Base-by-base conservation (phyloP, 2,888 invertebrate species). In the Pollenia amentaria region DNA sequence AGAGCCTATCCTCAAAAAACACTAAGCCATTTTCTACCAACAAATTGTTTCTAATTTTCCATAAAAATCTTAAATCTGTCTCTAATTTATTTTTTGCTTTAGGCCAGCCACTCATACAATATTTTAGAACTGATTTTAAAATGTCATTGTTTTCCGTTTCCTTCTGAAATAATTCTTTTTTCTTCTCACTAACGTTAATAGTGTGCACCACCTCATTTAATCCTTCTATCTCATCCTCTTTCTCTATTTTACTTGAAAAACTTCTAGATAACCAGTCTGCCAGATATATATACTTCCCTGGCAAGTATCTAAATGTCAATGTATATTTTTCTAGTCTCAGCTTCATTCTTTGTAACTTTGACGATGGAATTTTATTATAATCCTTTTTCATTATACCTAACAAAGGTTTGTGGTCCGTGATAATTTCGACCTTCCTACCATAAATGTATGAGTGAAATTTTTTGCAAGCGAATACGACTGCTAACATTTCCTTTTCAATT, bases 401-500 rank as follows among this genome's bases (percentile, higher is more conserved):
- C 16, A 62, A 62, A 4, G 85, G 87, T 48, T 87, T n/a, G 86
- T 16, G 87, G 87, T 46, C 86, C 84, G 1, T 82, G 72, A 6
- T 69, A 6, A 14, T 84, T 44, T n/a, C n/a, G n/a, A n/a, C n/a
- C n/a, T n/a, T n/a, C 44, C 69, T 64, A 1, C 89, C 89, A 65
- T 88, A 89, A 21, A 89, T 88, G 53, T 81, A 89, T 11, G 65
- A 51, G 46, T 89, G 87, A 55, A 89, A 89, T 77, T 89, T 88
- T 48, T 77, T 29, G 75, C 89, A 88, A 10, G 85, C 82, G 60
- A 87, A 89, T 14, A 88, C 83, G 44, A 88, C 82, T 16, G 89
- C 87, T n/a, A 89, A 64, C 42, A 89, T 75, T 82, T 89, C 88
- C 60, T 89, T 89, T 73, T 89, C 89, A n/a, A 89, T 88, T 85